Evolutionary conservation across 2,888 invertebrate genomes (phyloP).

Genomic region (Allophyes oxyacanthae): DNA sequence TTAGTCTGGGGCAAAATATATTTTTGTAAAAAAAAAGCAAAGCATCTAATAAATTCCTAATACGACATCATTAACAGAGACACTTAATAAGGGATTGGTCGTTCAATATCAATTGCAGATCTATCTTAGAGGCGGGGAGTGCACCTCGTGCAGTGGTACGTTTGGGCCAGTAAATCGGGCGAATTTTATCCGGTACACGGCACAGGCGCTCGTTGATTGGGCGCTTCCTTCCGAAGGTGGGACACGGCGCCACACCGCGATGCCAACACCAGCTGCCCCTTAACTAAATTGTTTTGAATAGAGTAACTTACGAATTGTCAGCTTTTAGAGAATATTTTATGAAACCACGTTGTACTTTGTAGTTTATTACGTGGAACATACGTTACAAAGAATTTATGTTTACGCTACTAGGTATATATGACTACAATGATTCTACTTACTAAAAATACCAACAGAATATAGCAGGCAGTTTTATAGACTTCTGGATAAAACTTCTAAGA

Average conservation of each 20-base stretch:
- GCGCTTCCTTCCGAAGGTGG: conserved; percentile 54
- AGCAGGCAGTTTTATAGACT: not conserved
- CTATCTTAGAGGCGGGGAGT: conserved; percentile 11
- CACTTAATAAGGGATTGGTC: conserved; percentile 9
- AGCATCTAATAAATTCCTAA: no score
- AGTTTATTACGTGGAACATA: not conserved
- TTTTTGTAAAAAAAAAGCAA: no score
- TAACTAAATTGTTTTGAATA: conserved; percentile 3
- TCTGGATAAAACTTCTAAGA: conserved; percentile 1
- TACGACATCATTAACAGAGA: conserved; percentile 16
- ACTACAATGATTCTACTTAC: not conserved
- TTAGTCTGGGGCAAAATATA: no score
- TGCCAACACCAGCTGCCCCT: not conserved
- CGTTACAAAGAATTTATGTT: not conserved
- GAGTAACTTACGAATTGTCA: conserved; percentile 1
- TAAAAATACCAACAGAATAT: not conserved
- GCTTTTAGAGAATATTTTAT: not conserved
- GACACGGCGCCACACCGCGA: conserved; percentile 11
- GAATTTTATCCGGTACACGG: conserved; percentile 41
- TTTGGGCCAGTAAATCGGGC: conserved; percentile 56
- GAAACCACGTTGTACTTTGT: conserved; percentile 2
- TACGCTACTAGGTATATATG: no score
- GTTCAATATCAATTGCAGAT: conserved; percentile 5
- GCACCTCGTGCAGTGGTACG: conserved; percentile 11
- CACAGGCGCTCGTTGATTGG: conserved; percentile 54